Evolutionary conservation across 2,113 vertebrate species (phyloP).

Genomic region (Arizona elegans): DNA sequence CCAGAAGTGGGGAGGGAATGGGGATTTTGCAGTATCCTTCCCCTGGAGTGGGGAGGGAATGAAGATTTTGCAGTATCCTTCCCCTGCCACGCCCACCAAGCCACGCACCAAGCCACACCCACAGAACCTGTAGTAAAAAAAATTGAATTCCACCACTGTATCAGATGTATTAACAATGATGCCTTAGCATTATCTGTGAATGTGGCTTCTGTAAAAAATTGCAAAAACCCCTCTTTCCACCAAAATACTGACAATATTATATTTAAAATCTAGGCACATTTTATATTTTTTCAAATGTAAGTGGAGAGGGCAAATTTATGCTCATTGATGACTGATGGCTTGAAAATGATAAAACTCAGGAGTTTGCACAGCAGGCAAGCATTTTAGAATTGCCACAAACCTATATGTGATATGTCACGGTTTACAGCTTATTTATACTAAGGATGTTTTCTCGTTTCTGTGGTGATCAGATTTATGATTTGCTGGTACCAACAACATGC

Average conservation of each 20-base stretch:
- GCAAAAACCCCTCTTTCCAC: background rate
- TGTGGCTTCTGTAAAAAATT: background rate
- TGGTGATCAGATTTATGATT: conserved; percentile 32
- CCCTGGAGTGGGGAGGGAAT: too few species aligned
- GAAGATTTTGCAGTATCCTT: too few species aligned
- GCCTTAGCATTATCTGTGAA: background rate
- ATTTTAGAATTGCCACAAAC: conserved; percentile 30
- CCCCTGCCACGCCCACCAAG: too few species aligned
- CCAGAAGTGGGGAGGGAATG: too few species aligned
- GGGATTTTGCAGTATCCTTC: too few species aligned
- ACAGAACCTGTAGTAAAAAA: too few species aligned
- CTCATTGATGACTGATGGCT: background rate
- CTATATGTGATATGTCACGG: background rate
- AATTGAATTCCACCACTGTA: too few species aligned
- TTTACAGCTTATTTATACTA: conserved; percentile 31
- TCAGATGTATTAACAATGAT: background rate
- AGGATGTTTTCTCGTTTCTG: conserved; percentile 20
- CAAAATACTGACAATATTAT: background rate
- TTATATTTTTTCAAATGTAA: background rate
- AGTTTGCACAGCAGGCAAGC: background rate
- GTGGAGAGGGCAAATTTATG: background rate
- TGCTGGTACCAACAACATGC: conserved; percentile 13
- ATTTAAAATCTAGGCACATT: background rate
- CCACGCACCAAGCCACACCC: too few species aligned
- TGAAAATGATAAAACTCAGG: background rate